Percentiles rank a stretch among this genome's conserved stretches.
Evolutionary conservation across 53 echinoderm and acorn worm genomes (phyloP).

Genomic region (Mesocentrotus franciscanus): DNA sequence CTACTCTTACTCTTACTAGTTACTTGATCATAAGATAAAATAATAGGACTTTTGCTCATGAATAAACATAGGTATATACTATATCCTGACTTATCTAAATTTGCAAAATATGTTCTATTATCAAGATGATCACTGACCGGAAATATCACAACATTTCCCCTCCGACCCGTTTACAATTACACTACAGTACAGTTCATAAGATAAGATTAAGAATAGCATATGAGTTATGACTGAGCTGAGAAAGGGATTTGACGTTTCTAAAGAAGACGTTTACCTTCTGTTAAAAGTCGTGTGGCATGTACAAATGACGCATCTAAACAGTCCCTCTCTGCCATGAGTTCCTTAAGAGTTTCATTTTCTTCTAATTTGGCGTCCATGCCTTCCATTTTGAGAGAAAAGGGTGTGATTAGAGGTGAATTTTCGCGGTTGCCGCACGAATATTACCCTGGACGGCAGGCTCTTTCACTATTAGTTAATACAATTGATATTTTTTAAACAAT

Average conservation of each 20-base stretch:
- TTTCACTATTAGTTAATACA: neutral
- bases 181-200: no score
- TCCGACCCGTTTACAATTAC: neutral
- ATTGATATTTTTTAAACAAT: neutral
- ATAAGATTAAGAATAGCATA: no score
- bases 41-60: no score
- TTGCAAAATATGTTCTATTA: no score
- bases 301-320: constrained; percentile 63
- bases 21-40: no score
- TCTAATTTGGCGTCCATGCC: constrained; percentile 24
- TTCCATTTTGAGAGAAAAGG: constrained; percentile 34
- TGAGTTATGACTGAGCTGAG: neutral
- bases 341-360: constrained; percentile 44
- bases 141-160: neutral
- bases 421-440: neutral
- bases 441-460: constrained; percentile 24
- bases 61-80: no score
- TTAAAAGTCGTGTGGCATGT: constrained; percentile 58
- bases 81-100: no score
- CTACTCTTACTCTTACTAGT: no score
- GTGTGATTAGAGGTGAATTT: neutral
- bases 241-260: neutral
- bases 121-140: neutral
- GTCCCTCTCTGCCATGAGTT: constrained; percentile 42
- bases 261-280: constrained; percentile 48